Evolutionary conservation across 1,140 invertebrate species (phyloP), one percentile per base, ranked within the genome.

Genomic region (Sinella curviseta): DNA sequence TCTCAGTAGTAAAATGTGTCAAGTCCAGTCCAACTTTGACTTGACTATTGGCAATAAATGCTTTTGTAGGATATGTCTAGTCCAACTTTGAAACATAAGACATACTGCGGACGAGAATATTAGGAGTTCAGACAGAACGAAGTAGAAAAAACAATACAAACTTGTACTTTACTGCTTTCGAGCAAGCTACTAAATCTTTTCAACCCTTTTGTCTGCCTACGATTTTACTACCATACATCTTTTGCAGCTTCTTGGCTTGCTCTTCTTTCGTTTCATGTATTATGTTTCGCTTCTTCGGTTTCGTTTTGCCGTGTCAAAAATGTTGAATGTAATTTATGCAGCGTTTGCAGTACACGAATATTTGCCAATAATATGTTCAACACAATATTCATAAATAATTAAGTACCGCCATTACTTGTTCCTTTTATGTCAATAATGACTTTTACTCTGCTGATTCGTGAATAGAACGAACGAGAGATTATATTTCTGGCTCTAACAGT

Each of bases 111-210:
- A n/a, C n/a, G n/a, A n/a, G n/a, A n/a, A n/a, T n/a, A n/a, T n/a
- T n/a, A n/a, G n/a, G n/a, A n/a, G n/a, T n/a, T n/a, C n/a, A n/a
- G n/a, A n/a, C n/a, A n/a, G n/a, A n/a, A n/a, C n/a, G n/a, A n/a
- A n/a, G n/a, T n/a, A n/a, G n/a, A n/a, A n/a, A n/a, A n/a, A 60
- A 60, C 57, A 60, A 60, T 60, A 60, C 57, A 26, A 60, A 26
- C 4, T 60, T 60, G 57, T 60, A 17, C 12, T 26, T 60, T 60
- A 3, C 12, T 60, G 24, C 12, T n/a, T 3, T 12, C 4, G 31
- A 70, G n/a, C 31, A 70, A 70, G 65, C 65, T 70, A 31, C 26
- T 70, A 70, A 70, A 70, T 60, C 57, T 60, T 60, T 16, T 60
- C 12, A 60, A 3, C 57, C 65, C 65, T 70, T 33, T 70, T 70